Percentiles rank a stretch among this genome's conserved stretches.
Evolutionary conservation across 1,140 invertebrate species (phyloP).

Genomic region (Bacillus rossius): DNA sequence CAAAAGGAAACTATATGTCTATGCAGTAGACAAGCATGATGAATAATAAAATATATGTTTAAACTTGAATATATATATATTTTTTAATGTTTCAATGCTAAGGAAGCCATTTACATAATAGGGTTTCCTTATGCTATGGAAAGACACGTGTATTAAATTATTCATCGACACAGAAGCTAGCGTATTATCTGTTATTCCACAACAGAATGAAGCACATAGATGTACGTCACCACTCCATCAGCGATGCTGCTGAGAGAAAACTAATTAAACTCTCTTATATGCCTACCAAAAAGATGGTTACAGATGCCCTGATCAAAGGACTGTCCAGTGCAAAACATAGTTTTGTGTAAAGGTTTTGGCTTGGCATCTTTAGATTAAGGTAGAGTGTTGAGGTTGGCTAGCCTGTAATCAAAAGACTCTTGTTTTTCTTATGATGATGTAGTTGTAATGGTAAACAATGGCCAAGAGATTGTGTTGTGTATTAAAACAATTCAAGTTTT

Average conservation of each 20-base stretch:
- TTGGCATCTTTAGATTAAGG: slow-evolving; percentile 2
- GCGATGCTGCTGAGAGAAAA: slow-evolving; percentile 28
- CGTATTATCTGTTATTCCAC: slow-evolving; percentile 39
- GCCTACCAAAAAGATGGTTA: slow-evolving; percentile 29
- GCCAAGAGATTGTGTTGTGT: too few species aligned
- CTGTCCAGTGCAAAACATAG: slow-evolving; percentile 23
- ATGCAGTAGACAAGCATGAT: too few species aligned
- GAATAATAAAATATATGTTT: neutral
- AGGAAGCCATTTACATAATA: too few species aligned
- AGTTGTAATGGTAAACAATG: too few species aligned
- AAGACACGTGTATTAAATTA: too few species aligned
- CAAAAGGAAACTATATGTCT: too few species aligned
- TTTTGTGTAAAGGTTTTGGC: slow-evolving; percentile 17
- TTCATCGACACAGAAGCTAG: slow-evolving; percentile 17
- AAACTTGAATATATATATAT: too few species aligned
- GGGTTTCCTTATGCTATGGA: too few species aligned
- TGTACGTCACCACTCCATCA: slow-evolving; percentile 36
- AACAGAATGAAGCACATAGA: slow-evolving; percentile 39
- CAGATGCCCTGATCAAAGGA: slow-evolving; percentile 38
- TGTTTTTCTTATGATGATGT: too few species aligned
- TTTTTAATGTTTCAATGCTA: too few species aligned
- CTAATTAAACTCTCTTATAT: slow-evolving; percentile 25
- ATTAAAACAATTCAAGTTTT: too few species aligned
- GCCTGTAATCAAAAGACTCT: neutral
- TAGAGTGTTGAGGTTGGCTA: slow-evolving; percentile 21